phyloP scores from a whole-genome alignment of 2,797 vertebrate genomes.

The Hoplostethus atlanticus region DNA sequence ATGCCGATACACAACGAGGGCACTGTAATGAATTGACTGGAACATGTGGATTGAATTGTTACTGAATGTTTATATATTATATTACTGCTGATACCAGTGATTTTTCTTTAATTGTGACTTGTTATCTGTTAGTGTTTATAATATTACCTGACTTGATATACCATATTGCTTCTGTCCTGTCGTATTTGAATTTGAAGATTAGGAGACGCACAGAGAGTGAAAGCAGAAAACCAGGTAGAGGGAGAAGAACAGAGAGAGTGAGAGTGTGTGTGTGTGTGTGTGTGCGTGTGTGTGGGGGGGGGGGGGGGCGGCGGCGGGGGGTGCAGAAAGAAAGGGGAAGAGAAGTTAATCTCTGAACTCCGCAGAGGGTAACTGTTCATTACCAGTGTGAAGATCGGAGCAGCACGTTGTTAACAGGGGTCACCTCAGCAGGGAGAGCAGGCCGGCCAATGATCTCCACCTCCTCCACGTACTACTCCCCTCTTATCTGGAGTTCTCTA shows the following conservation, averaged over 20 bases:
- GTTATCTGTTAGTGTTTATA: background rate
- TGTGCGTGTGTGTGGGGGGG: no score
- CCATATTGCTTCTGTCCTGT: background rate
- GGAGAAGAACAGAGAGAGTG: background rate
- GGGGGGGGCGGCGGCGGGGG: no score
- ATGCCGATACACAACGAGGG: no score
- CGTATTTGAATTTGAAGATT: background rate
- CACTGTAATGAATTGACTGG: no score
- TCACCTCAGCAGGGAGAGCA: slow-evolving; percentile 34
- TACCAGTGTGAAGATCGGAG: slow-evolving; percentile 42
- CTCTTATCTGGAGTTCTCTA: slow-evolving; percentile 37
- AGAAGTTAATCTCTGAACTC: slow-evolving; percentile 36
- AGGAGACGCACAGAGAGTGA: background rate
- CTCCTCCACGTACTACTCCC: slow-evolving; percentile 17
- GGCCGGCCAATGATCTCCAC: slow-evolving; percentile 24
- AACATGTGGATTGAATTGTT: no score
- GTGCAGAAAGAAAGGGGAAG: slow-evolving; percentile 4
- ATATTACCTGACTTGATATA: no score
- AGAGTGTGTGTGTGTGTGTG: background rate
- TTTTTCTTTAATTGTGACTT: background rate
- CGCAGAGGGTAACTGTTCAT: slow-evolving; percentile 52
- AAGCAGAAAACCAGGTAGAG: background rate
- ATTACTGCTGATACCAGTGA: background rate
- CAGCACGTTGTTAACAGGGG: slow-evolving; percentile 43
- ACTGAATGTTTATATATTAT: background rate